These are phyloP conservation scores for Cyanoramphus novaezelandiae DNA, from an alignment of 2,113 vertebrate species.

Conservation along the genomic window DNA sequence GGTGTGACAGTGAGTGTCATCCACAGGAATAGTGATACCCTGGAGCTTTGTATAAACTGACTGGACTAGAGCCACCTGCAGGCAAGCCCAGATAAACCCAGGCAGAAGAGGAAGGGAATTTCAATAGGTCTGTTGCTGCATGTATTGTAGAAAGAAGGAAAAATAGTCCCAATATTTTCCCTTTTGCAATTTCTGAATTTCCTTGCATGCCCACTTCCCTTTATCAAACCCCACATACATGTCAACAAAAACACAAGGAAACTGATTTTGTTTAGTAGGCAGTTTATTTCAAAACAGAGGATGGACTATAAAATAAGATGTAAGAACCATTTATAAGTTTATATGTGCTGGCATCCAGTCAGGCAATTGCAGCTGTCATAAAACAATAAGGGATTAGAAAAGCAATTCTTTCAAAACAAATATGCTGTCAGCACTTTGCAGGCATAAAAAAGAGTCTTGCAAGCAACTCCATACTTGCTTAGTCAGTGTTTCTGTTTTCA, in stretches of 20 bases:
- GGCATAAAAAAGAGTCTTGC: not conserved
- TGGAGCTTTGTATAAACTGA: not conserved
- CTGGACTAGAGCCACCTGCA: not conserved
- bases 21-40: not conserved
- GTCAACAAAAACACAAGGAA: not conserved
- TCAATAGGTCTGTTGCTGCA: accelerated
- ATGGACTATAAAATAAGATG: not conserved
- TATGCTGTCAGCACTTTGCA: not conserved
- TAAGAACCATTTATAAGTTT: not conserved
- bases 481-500: not conserved
- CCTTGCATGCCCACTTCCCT: not conserved
- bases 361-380: slow-evolving; percentile 18
- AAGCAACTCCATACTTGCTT: slow-evolving; percentile 30
- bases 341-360: not conserved
- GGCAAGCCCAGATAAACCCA: not conserved
- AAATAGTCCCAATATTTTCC: not conserved
- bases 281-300: slow-evolving; percentile 4
- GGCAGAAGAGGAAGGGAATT: not conserved
- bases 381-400: slow-evolving; percentile 40
- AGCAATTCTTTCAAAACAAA: not conserved
- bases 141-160: not conserved
- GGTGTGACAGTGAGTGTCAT: accelerated
- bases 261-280: not conserved
- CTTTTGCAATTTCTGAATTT: not conserved
- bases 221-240: not conserved